Percentiles rank a stretch among this genome's conserved stretches.
phyloP scores from a whole-genome alignment of 2,888 invertebrate species.

The Pyralis farinalis region DNA sequence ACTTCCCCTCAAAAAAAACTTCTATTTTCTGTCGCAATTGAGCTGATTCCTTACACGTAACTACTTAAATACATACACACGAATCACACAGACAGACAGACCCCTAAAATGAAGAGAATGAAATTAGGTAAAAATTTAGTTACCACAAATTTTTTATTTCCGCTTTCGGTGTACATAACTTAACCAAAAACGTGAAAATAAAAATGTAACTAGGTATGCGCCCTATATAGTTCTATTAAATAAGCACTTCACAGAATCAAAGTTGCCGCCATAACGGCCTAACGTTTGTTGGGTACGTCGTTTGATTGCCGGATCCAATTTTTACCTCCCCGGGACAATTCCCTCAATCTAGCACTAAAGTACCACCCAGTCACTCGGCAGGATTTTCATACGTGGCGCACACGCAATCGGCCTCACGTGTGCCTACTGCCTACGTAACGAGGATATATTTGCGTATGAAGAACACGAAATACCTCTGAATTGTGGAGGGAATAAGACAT shows the following conservation, averaged over 20 bases:
- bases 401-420: conserved; percentile 79
- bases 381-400: conserved; percentile 59
- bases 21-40: too few species aligned
- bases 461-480: conserved; percentile 81
- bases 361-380: conserved; percentile 44
- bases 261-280: conserved; percentile 44
- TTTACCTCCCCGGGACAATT: conserved; percentile 59
- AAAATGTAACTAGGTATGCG: not conserved
- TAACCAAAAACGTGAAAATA: not conserved
- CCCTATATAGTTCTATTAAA: conserved; percentile 6
- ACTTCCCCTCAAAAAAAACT: too few species aligned
- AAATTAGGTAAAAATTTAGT: too few species aligned
- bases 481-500: conserved; percentile 81
- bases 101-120: too few species aligned
- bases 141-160: too few species aligned
- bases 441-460: conserved; percentile 82
- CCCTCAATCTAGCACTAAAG: conserved; percentile 54
- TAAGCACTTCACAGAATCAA: conserved; percentile 30
- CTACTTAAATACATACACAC: too few species aligned
- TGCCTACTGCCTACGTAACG: conserved; percentile 74
- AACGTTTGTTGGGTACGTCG: conserved; percentile 48
- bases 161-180: too few species aligned
- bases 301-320: conserved; percentile 71
- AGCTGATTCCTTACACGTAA: too few species aligned
- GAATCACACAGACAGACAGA: too few species aligned